Percentiles rank a stretch among this genome's conserved stretches.
phyloP scores from a whole-genome alignment of 2,797 vertebrate genomes.

The Mallotus villosus region DNA sequence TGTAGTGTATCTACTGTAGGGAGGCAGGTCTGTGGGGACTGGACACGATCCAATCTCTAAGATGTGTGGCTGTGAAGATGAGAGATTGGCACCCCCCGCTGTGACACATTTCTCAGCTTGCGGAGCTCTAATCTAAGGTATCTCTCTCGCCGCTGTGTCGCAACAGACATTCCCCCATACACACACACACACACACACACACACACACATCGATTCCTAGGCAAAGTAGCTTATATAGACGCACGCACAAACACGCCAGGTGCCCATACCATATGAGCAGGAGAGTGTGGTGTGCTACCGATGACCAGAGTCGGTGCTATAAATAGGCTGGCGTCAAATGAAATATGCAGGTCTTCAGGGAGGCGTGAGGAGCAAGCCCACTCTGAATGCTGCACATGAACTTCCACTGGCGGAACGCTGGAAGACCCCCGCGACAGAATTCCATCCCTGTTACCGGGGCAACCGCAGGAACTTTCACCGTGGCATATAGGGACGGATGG shows the following conservation, averaged over 20 bases:
- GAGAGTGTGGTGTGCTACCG: background rate
- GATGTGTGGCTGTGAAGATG: slow-evolving; percentile 37
- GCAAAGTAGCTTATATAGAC: background rate
- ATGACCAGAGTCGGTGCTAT: background rate
- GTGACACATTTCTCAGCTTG: slow-evolving; percentile 42
- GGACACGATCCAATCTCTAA: slow-evolving; percentile 48
- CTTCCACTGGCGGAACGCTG: slow-evolving; percentile 52
- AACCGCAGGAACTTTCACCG: slow-evolving; percentile 59
- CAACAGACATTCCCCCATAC: slow-evolving; percentile 4
- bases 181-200: slow-evolving; percentile 25
- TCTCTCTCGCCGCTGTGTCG: background rate
- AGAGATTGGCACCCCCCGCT: slow-evolving; percentile 45
- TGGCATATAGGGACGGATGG: slow-evolving; percentile 42
- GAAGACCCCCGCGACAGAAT: slow-evolving; percentile 57
- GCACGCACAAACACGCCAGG: too few species aligned
- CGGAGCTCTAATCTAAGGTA: slow-evolving; percentile 12
- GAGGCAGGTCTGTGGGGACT: slow-evolving; percentile 9
- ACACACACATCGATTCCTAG: slow-evolving; percentile 12
- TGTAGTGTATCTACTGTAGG: background rate
- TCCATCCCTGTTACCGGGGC: slow-evolving; percentile 59
- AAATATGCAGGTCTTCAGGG: slow-evolving; percentile 39
- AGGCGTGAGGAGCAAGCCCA: slow-evolving; percentile 9
- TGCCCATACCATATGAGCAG: too few species aligned
- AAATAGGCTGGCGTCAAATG: background rate
- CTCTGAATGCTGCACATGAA: slow-evolving; percentile 55